Evolutionary conservation across 1,140 invertebrate genomes (phyloP).

Genomic region (Diabrotica undecimpunctata): DNA sequence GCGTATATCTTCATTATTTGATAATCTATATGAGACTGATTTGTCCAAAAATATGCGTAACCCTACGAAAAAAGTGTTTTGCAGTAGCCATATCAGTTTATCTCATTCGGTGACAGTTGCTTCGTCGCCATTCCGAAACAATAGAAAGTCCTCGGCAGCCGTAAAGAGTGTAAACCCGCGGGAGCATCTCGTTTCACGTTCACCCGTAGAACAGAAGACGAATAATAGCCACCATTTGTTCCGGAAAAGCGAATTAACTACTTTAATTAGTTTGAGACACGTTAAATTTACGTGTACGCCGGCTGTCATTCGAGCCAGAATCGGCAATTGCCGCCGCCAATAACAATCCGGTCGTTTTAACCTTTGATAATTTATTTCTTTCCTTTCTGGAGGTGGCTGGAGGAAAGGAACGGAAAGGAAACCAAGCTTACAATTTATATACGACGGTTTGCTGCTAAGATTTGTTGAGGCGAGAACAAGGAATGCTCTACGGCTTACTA

Average conservation of each 20-base stretch:
- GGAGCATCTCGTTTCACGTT: slow-evolving; percentile 11
- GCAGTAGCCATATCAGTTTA: neutral
- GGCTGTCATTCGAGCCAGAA: slow-evolving; percentile 38
- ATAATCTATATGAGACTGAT: too few relatives aligned
- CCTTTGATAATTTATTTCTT: slow-evolving; percentile 21
- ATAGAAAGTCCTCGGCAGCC: slow-evolving; percentile 7
- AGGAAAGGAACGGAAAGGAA: neutral
- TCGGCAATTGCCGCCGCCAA: slow-evolving; percentile 34
- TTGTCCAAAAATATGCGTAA: too few relatives aligned
- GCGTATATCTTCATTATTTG: too few relatives aligned
- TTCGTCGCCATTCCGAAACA: slow-evolving; percentile 9
- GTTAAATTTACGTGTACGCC: slow-evolving; percentile 44
- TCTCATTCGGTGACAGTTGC: slow-evolving; percentile 9
- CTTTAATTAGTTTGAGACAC: slow-evolving; percentile 48
- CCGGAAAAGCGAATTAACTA: slow-evolving; percentile 46
- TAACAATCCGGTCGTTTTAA: slow-evolving; percentile 19
- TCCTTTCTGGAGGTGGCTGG: slow-evolving; percentile 2
- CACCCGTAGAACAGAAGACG: slow-evolving; percentile 25
- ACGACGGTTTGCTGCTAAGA: neutral
- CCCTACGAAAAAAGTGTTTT: too few relatives aligned
- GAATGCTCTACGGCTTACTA: too few relatives aligned
- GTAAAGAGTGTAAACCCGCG: slow-evolving; percentile 14
- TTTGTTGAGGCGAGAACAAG: slow-evolving; percentile 2
- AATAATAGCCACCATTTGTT: slow-evolving; percentile 44
- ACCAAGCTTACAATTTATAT: slow-evolving; percentile 12